phyloP scores from a whole-genome alignment of 2,113 vertebrate genomes.

The Sarotherodon lohbergeri region DNA sequence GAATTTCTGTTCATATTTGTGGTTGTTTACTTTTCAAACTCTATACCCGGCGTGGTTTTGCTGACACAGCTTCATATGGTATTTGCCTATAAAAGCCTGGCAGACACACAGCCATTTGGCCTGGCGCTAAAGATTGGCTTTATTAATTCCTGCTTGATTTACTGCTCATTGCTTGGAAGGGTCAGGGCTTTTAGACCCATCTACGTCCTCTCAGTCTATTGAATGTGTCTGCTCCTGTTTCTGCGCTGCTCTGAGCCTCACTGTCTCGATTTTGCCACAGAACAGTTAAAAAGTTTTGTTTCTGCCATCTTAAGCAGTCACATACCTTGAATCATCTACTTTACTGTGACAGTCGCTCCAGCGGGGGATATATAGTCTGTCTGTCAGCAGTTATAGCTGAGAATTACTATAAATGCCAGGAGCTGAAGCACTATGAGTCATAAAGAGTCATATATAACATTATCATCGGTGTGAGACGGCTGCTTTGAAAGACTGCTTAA shows the following conservation, averaged over 20 bases:
- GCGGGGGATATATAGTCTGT: background rate
- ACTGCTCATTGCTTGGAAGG: background rate
- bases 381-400: background rate
- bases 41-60: background rate
- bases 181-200: conserved; percentile 9
- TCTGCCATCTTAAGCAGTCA: background rate
- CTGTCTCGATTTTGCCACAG: background rate
- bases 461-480: background rate
- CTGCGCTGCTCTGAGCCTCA: background rate
- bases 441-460: background rate
- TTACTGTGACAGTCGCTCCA: background rate
- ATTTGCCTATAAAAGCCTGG: background rate
- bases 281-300: conserved; percentile 5
- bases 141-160: conserved; percentile 26
- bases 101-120: background rate
- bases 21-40: background rate
- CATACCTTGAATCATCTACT: background rate
- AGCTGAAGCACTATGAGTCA: background rate
- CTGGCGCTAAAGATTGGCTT: background rate
- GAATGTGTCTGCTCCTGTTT: background rate
- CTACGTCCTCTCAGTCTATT: background rate
- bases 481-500: background rate
- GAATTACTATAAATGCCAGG: background rate
- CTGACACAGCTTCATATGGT: background rate
- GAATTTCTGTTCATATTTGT: background rate